Evolutionary conservation across 2,113 vertebrate species (phyloP).

Genomic region (Embiotoca jacksoni): DNA sequence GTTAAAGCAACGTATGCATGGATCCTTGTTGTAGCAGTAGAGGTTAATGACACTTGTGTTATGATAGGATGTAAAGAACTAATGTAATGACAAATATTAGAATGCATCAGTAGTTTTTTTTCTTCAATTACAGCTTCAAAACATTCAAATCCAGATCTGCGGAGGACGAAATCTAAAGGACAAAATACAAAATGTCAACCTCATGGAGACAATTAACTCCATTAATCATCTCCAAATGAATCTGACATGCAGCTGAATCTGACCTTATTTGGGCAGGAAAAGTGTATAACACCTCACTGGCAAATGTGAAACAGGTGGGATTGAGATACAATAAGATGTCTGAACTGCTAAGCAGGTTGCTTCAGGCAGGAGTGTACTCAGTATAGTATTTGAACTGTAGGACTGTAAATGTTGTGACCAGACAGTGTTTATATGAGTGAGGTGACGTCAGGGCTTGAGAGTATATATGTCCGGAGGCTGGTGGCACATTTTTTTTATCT

Average conservation of each 20-base stretch:
- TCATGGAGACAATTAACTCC: background rate
- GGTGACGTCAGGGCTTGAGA: background rate
- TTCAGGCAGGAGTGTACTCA: too few species aligned
- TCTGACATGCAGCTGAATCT: background rate
- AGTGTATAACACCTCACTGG: background rate
- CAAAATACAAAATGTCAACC: background rate
- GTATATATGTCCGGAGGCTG: background rate
- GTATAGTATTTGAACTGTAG: background rate
- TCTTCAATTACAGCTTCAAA: slow-evolving; percentile 7
- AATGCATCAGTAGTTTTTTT: background rate
- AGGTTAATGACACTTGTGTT: too few species aligned
- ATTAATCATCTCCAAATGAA: background rate
- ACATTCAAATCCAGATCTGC: background rate
- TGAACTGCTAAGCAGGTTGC: background rate
- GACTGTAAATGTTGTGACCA: background rate
- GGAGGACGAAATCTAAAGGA: background rate
- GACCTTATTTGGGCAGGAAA: background rate
- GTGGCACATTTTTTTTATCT: background rate
- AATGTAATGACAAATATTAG: too few species aligned
- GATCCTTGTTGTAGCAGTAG: too few species aligned
- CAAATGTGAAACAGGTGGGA: background rate
- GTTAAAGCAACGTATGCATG: too few species aligned
- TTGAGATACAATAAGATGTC: slow-evolving; percentile 18
- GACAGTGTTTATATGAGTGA: too few species aligned
- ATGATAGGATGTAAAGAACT: too few species aligned